Percentiles rank a stretch among this genome's conserved stretches.
phyloP scores from a whole-genome alignment of 2,888 invertebrate genomes.

The Noctuana brunneofusca region DNA sequence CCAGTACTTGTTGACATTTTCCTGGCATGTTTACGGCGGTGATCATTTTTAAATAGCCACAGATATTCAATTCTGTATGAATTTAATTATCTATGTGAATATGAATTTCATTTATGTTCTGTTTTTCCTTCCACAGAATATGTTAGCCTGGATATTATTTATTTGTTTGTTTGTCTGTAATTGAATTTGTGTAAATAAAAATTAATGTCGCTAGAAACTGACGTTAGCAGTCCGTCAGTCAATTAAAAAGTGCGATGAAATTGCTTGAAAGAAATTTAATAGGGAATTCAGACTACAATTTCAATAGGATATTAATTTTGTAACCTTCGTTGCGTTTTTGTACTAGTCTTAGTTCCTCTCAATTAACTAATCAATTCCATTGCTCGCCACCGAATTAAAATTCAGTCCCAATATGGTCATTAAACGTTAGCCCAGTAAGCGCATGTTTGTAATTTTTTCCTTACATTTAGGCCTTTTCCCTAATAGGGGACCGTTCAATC shows the following conservation, averaged over 20 bases:
- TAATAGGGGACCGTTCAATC: conserved; percentile 32
- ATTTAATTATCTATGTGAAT: no score
- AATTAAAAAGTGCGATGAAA: no score
- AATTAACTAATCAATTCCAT: conserved; percentile 30
- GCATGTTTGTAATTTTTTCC: conserved; percentile 32
- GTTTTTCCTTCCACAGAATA: no score
- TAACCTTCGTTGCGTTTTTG: not conserved
- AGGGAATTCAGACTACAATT: no score
- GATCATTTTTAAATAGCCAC: conserved; percentile 13
- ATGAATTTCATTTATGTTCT: no score
- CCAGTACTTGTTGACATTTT: conserved; percentile 24
- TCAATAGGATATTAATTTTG: not conserved
- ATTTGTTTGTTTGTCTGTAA: no score
- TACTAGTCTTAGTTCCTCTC: conserved; percentile 6
- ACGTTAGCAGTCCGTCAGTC: no score
- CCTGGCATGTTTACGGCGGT: conserved; percentile 12
- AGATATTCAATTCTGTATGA: not conserved
- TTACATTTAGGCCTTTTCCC: conserved; percentile 29
- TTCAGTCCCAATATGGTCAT: conserved; percentile 23
- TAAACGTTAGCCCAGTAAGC: conserved; percentile 18
- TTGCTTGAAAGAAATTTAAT: no score
- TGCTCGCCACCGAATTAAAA: conserved; percentile 13
- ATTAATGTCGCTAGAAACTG: no score
- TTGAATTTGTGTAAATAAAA: no score
- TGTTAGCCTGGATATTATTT: no score